Evolutionary conservation across 1,140 invertebrate species (phyloP).

Genomic region (Magallana gigas): DNA sequence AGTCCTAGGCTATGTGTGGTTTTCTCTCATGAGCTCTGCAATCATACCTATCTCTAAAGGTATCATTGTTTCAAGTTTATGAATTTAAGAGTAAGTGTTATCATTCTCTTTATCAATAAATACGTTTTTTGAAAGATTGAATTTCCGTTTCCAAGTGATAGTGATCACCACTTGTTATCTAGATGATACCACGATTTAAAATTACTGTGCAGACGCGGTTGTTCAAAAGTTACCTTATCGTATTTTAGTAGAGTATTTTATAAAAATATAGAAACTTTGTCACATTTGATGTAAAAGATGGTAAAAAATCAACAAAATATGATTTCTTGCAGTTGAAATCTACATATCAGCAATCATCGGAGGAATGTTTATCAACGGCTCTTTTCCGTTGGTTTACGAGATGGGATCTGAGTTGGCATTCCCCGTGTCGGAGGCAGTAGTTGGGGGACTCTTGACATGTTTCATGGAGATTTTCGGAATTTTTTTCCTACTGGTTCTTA

Average conservation of each 20-base stretch:
- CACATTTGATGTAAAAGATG: too few relatives aligned
- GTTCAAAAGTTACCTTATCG: too few relatives aligned
- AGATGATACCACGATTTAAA: too few relatives aligned
- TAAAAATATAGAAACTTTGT: too few relatives aligned
- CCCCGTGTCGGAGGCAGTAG: conserved; percentile 80
- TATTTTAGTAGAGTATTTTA: too few relatives aligned
- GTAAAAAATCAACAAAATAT: too few relatives aligned
- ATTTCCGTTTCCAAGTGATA: too few relatives aligned
- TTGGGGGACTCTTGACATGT: conserved; percentile 79
- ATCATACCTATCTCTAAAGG: conserved; percentile 50
- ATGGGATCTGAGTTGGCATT: conserved; percentile 80
- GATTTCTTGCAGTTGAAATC: conserved; percentile 57
- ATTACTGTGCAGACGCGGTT: too few relatives aligned
- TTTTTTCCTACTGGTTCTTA: conserved; percentile 52
- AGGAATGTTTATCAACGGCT: conserved; percentile 78
- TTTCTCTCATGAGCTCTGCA: conserved; percentile 50
- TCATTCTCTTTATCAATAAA: too few relatives aligned
- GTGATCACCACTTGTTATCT: too few relatives aligned
- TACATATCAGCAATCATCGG: conserved; percentile 67
- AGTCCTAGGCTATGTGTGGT: conserved; percentile 52
- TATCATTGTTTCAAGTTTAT: neutral
- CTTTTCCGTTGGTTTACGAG: conserved; percentile 80
- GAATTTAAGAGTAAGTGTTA: too few relatives aligned
- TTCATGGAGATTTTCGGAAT: conserved; percentile 70
- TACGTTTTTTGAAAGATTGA: too few relatives aligned